Percentiles rank a stretch among this genome's conserved stretches.
phyloP scores from a whole-genome alignment of 2,888 invertebrate species.

The Tiliacea citrago region DNA sequence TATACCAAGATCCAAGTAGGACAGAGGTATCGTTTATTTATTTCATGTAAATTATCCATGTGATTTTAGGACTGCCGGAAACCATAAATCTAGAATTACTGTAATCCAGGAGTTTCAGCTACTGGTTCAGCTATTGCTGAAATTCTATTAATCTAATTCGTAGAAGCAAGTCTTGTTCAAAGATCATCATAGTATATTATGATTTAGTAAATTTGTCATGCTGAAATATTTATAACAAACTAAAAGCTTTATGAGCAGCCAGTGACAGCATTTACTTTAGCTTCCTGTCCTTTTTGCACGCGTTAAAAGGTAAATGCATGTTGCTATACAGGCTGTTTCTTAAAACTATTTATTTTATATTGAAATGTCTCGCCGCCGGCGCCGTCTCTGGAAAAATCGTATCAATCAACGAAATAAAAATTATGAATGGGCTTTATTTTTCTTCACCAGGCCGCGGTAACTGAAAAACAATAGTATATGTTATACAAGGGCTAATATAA shows the following conservation, averaged over 20 bases:
- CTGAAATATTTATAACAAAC: slow-evolving; percentile 40
- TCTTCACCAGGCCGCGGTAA: neutral
- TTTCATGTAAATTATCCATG: slow-evolving; percentile 42
- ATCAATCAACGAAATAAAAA: too few relatives aligned
- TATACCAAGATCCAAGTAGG: neutral
- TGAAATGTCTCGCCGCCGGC: too few relatives aligned
- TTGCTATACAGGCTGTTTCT: neutral
- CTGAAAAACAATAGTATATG: neutral
- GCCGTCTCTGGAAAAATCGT: fast-evolving
- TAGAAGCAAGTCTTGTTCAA: slow-evolving; percentile 41
- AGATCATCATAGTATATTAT: slow-evolving; percentile 29
- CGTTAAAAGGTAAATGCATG: slow-evolving; percentile 37
- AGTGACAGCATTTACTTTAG: slow-evolving; percentile 37
- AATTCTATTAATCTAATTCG: slow-evolving; percentile 34
- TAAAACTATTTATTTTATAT: neutral
- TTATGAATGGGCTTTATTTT: neutral
- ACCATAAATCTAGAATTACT: slow-evolving; percentile 35
- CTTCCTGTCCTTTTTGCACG: slow-evolving; percentile 18
- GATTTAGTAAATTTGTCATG: slow-evolving; percentile 44
- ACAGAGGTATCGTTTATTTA: slow-evolving; percentile 18
- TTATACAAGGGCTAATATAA: too few relatives aligned
- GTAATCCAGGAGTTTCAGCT: slow-evolving; percentile 40
- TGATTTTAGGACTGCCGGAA: slow-evolving; percentile 50
- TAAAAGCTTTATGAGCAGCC: slow-evolving; percentile 43
- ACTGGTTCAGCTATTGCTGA: slow-evolving; percentile 17